Base-by-base conservation (phyloP, 2,797 vertebrate genomes). In the Diplodus puntazzo region DNA sequence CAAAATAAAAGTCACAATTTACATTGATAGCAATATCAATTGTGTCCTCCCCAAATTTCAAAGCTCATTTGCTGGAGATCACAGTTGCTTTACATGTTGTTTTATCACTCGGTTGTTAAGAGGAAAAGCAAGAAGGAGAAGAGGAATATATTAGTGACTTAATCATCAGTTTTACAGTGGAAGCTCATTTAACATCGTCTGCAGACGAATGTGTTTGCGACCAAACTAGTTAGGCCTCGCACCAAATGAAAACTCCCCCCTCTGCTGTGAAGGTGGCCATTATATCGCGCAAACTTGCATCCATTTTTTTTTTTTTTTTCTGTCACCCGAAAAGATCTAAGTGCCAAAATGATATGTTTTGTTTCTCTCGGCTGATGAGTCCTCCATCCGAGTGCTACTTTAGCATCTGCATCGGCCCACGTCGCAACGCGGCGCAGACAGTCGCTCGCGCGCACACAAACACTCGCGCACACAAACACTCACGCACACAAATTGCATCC, bases 401-500 rank as follows among this genome's bases (percentile, higher is more conserved):
- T 59, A 77, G 75, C 80, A 86, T 92, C 87, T 90, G 80, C 82
- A 87, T 91, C 83, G 82, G 83, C 50, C 80, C 73, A 57, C 79
- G 70, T 54, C 54, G 68, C 83, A 34, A 64, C 48, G 42, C 49
- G 5, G 5, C 77, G 11, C 76, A 84, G 13, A 85, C 74, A 86
- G 48, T 57, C 27, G 14, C 39, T 34, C 52, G 55, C 58, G 20
- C 46, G 54, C 65, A 64, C 86, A 74, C 79, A 67, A 64, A 69
- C 16, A 12, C 30, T 11, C 11, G 14, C 85, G 69, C 82, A 64
- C 85, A 80, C 81, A 90, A 91, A 92, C 16, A 12, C 30, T 11
- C 11, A 12, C 85, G 69, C 82, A 64, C 85, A 80, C 81, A 90
- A 91, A 92, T 90, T 90, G 88, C 90, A 87, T 85, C 65, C 61